These are phyloP conservation scores for Anadara kagoshimensis DNA, from an alignment of 1,140 invertebrate species.

Conservation along the genomic window DNA sequence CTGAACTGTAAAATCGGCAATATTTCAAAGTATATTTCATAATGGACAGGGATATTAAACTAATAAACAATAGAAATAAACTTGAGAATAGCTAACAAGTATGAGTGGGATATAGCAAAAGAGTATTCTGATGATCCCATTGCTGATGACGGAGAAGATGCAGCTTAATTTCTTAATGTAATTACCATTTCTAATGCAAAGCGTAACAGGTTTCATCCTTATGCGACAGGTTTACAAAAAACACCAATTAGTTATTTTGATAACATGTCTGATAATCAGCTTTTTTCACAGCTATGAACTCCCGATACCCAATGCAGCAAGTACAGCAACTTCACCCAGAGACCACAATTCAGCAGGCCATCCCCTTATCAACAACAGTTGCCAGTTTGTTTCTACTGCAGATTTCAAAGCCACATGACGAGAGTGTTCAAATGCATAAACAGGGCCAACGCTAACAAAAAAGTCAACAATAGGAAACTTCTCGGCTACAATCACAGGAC, in stretches of 20 bases:
- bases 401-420: conserved; percentile 10
- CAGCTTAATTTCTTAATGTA: conserved; percentile 1
- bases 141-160: conserved; percentile 25
- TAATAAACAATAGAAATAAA: conserved; percentile 25
- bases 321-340: not conserved
- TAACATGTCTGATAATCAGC: too few species aligned
- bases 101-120: conserved; percentile 32
- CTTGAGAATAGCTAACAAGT: conserved; percentile 14
- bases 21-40: not conserved
- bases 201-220: too few species aligned
- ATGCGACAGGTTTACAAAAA: too few species aligned
- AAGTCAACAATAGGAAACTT: not conserved
- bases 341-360: not conserved
- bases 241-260: too few species aligned
- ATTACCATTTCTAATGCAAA: conserved; percentile 5
- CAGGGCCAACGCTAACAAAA: not conserved
- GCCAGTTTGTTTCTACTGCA: conserved; percentile 8
- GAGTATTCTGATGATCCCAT: conserved; percentile 24
- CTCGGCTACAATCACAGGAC: not conserved
- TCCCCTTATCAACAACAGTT: not conserved
- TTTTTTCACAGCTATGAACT: too few species aligned
- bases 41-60: conserved; percentile 3
- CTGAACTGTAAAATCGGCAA: not conserved
- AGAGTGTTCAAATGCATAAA: conserved; percentile 7
- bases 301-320: not conserved